These are phyloP conservation scores for Babyrousa celebensis DNA, from an alignment of 2,797 vertebrate genomes.

Conservation along the genomic window DNA sequence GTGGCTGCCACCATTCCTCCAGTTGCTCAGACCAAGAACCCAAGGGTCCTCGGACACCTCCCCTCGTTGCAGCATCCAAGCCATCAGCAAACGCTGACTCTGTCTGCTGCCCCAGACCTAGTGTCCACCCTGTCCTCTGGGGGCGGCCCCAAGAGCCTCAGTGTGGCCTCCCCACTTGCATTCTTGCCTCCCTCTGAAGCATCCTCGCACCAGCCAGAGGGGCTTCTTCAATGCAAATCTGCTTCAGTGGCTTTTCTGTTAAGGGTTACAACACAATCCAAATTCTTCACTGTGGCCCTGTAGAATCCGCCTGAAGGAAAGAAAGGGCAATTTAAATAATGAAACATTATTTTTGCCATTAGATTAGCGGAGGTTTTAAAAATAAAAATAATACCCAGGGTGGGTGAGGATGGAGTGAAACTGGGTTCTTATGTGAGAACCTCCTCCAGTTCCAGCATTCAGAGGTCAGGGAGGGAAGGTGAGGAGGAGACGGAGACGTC, in stretches of 20 bases:
- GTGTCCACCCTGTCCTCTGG: rapidly evolving
- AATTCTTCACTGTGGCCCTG: neutral
- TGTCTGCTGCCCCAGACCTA: rapidly evolving
- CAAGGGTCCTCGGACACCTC: neutral
- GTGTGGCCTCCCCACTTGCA: rapidly evolving
- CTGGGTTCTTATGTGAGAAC: neutral
- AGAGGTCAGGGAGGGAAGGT: neutral
- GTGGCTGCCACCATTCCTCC: too few relatives aligned
- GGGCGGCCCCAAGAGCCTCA: neutral
- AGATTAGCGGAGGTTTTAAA: constrained; percentile 1
- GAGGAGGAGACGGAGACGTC: neutral
- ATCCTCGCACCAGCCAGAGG: neutral
- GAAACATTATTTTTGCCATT: constrained; percentile 21
- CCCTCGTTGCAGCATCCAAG: neutral
- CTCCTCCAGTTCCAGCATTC: neutral
- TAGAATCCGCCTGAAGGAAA: neutral
- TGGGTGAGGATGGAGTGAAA: neutral
- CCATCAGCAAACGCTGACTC: neutral
- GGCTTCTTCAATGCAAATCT: too few relatives aligned
- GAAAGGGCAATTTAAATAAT: neutral
- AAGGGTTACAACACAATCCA: neutral
- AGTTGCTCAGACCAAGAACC: neutral
- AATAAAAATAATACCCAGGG: neutral
- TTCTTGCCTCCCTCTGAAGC: neutral
- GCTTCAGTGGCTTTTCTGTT: neutral